Evolutionary conservation across 1,140 invertebrate genomes (phyloP), one percentile per base, ranked within the genome.

Genomic region (Antheraea mylitta): DNA sequence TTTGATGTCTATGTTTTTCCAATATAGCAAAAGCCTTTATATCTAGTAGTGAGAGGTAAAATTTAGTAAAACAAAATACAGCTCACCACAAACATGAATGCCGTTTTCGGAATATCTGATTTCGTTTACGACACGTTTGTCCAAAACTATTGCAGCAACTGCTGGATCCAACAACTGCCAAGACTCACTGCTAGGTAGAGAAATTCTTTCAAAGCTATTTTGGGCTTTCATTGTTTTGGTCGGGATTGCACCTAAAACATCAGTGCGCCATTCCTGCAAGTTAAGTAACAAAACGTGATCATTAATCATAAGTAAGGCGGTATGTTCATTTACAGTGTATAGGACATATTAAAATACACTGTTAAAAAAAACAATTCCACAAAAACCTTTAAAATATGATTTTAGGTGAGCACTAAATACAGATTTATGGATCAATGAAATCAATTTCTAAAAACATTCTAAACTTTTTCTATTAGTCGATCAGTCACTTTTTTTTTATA

Each of bases 1-100:
- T n/a, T n/a, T n/a, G n/a, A n/a, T n/a, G n/a, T n/a, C n/a, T n/a
- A n/a, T n/a, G n/a, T n/a, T n/a, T n/a, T n/a, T n/a, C n/a, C n/a
- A n/a, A n/a, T n/a, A n/a, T n/a, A n/a, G n/a, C n/a, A n/a, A n/a
- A n/a, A n/a, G n/a, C n/a, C n/a, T n/a, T n/a, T n/a, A n/a, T n/a
- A n/a, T n/a, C n/a, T n/a, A n/a, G n/a, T n/a, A n/a, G n/a, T n/a
- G n/a, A n/a, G n/a, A n/a, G n/a, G n/a, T n/a, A 5, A n/a, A n/a
- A n/a, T n/a, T n/a, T n/a, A n/a, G n/a, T 0, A 62, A 22, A 8
- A 62, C 7, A 9, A 22, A 64, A 37, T 18, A 36, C 18, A 37
- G 0, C 76, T 83, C 74, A 88, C 87, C 82, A 70, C 81, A 84
- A 7, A 84, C 73, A 64, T 72, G 62, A 66, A 89, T 83, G 53